A percentile compares a stretch with the other conserved stretches of the same genome.
Conservation (phyloP, 2,113 vertebrate species). For the Phocoena phocoena region DNA sequence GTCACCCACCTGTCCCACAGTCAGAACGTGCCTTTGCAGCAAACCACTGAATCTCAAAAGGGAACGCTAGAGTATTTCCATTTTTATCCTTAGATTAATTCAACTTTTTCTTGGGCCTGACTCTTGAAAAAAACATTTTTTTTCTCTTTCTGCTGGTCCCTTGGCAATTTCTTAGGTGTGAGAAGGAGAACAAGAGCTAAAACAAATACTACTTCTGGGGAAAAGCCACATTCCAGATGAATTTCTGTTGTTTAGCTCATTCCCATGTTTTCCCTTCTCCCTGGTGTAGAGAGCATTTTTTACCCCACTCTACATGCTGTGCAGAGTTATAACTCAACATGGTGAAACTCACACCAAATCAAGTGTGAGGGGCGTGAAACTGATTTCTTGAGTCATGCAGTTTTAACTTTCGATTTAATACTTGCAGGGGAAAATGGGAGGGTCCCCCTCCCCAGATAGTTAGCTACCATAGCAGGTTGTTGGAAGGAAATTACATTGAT, state of each 20-base stretch:
- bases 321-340: conserved; percentile 52
- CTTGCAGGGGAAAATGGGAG: conserved; percentile 41
- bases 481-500: conserved; percentile 83
- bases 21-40: accelerated
- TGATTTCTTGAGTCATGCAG: conserved; percentile 59
- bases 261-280: background rate
- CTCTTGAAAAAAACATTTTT: background rate
- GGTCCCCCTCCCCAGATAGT: conserved; percentile 67
- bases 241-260: conserved; percentile 50
- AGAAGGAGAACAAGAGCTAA: conserved; percentile 49
- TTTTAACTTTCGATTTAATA: conserved; percentile 83
- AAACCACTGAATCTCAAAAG: background rate
- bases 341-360: conserved; percentile 47
- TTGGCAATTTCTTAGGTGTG: conserved; percentile 53
- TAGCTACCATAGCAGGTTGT: conserved; percentile 75
- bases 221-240: conserved; percentile 38
- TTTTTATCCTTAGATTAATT: background rate
- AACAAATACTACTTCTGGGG: conserved; percentile 31
- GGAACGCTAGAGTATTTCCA: background rate
- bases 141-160: conserved; percentile 60
- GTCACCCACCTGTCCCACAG: background rate
- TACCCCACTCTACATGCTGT: background rate
- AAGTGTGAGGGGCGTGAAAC: background rate
- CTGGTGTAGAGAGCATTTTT: background rate
- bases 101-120: background rate